A percentile compares a stretch with the other conserved stretches of the same genome.
Evolutionary conservation across 2,113 vertebrate species (phyloP).

Genomic region (Bothrops jararaca): DNA sequence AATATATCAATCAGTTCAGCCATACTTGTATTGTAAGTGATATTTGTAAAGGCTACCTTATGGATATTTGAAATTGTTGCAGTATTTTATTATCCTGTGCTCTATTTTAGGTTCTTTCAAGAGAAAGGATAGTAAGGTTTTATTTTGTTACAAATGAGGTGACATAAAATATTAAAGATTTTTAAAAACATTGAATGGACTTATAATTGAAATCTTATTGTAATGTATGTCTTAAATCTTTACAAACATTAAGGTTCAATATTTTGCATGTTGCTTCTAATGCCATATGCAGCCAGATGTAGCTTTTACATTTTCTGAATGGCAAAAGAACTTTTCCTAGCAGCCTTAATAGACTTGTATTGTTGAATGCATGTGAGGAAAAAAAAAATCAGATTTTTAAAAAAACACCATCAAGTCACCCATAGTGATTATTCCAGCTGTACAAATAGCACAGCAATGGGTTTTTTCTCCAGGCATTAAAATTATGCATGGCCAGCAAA

Average conservation of each 20-base stretch:
- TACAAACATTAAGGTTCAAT: neutral
- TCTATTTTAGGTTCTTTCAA: neutral
- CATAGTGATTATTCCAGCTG: slow-evolving; percentile 74
- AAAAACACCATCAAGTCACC: slow-evolving; percentile 29
- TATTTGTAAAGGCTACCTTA: neutral
- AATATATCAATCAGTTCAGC: neutral
- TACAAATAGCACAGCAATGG: slow-evolving; percentile 77
- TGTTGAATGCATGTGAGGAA: slow-evolving; percentile 42
- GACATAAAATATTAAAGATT: neutral
- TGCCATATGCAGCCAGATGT: slow-evolving; percentile 26
- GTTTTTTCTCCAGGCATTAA: slow-evolving; percentile 66
- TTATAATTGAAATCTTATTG: neutral
- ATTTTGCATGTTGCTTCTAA: slow-evolving; percentile 17
- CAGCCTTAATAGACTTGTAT: slow-evolving; percentile 32
- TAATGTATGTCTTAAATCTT: neutral
- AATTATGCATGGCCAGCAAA: slow-evolving; percentile 74
- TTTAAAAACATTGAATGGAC: neutral
- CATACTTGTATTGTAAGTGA: neutral
- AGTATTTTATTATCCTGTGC: neutral
- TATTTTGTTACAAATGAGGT: neutral
- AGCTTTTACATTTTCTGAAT: slow-evolving; percentile 46
- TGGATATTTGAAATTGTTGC: neutral
- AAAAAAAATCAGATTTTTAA: slow-evolving; percentile 41
- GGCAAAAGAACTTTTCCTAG: slow-evolving; percentile 38
- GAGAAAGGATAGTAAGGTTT: neutral